Base-by-base conservation (phyloP, 2,888 invertebrate genomes). In the Leucoptera coffeella region DNA sequence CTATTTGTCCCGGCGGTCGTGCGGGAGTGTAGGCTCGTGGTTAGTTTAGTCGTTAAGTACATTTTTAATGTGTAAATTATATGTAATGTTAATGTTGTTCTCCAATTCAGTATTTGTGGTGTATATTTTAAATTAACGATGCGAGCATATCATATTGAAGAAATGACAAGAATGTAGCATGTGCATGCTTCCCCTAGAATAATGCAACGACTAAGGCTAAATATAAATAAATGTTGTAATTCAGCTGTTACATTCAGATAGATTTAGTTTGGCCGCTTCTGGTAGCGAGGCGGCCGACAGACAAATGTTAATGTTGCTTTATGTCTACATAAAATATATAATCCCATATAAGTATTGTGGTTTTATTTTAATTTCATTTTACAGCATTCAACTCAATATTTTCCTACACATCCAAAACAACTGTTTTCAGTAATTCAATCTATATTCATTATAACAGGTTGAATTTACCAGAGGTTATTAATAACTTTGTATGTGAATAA, bases 311-410 rank as follows among this genome's bases (percentile, higher is more conserved):
- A 69, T 72, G 71, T 72, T 69, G 71, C 71, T 71, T 71, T 67
- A 69, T 65, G 65, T 71, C 62, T 69, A 71, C 58, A 59, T 67
- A 71, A n/a, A n/a, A 65, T 69, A 65, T 67, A 67, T 69, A 67
- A 67, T 69, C 69, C 60, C 60, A 50, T 61, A 58, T 54, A 61
- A 39, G 45, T 45, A 37, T 37, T 47, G 48, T 47, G 12, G 50
- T 65, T 64, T 64, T 35, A 44, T 51, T 56, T 44, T 29, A 15
- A 28, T 3, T 8, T 13, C 10, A n/a, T n/a, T n/a, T n/a, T n/a
- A n/a, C n/a, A n/a, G n/a, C n/a, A n/a, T n/a, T n/a, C n/a, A n/a
- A n/a, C n/a, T n/a, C n/a, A n/a, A n/a, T n/a, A n/a, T n/a, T n/a
- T n/a, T n/a, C n/a, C n/a, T n/a, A n/a, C n/a, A n/a, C n/a, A n/a